These are phyloP conservation scores for Poeciliopsis turrubarensis DNA, from an alignment of 2,113 vertebrate species.

Conservation along the genomic window DNA sequence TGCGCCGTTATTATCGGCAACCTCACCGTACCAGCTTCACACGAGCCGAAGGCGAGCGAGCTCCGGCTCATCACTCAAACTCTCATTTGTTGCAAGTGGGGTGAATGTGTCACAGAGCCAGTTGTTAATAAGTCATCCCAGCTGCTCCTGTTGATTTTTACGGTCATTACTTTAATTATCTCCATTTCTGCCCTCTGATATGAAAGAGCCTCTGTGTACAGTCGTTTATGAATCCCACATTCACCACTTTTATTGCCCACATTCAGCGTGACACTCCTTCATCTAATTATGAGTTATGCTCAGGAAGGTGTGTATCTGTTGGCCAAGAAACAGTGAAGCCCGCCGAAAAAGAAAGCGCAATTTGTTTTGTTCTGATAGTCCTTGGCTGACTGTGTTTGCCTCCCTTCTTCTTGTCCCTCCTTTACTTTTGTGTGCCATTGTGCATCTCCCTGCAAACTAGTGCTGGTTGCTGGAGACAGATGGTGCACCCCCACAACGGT, in stretches of 20 bases:
- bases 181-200: conserved; percentile 69
- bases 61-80: conserved; percentile 71
- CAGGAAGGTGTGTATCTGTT: conserved; percentile 44
- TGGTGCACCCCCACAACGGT: conserved; percentile 70
- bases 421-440: conserved; percentile 35
- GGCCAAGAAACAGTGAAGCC: conserved; percentile 50
- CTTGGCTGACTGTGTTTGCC: conserved; percentile 47
- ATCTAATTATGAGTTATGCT: conserved; percentile 75
- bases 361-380: conserved; percentile 62
- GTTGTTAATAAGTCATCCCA: conserved; percentile 79
- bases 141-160: conserved; percentile 78
- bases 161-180: conserved; percentile 81
- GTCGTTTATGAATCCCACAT: conserved; percentile 71
- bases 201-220: conserved; percentile 56
- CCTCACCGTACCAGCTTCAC: conserved; percentile 40
- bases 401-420: conserved; percentile 24
- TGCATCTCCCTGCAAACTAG: conserved; percentile 56
- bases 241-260: conserved; percentile 63
- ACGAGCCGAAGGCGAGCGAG: conserved; percentile 46
- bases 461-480: conserved; percentile 73
- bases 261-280: conserved; percentile 70
- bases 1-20: conserved; percentile 61
- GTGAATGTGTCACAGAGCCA: conserved; percentile 69
- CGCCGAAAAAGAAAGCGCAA: conserved; percentile 28
- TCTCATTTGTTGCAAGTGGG: conserved; percentile 72